Conservation (phyloP, 2,888 invertebrate species). For the Rhorus exstirpatorius region DNA sequence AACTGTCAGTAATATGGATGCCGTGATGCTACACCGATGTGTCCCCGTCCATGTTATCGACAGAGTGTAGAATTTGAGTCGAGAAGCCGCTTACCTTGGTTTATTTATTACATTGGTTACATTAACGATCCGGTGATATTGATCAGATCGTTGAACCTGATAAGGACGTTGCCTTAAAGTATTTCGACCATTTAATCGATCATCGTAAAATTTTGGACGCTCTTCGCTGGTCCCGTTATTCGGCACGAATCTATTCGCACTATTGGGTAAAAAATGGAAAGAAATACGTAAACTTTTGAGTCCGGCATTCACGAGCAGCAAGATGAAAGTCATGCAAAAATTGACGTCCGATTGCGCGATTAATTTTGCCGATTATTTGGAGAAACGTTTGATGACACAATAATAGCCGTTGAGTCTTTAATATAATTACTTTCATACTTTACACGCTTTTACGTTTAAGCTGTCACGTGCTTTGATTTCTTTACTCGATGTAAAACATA, state of each 20-base stretch:
- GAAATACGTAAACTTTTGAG: conserved; percentile 55
- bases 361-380: conserved; percentile 55
- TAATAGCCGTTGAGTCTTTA: conserved; percentile 42
- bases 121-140: conserved; percentile 77
- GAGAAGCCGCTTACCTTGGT: conserved; percentile 75
- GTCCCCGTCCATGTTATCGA: conserved; percentile 42
- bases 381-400: conserved; percentile 56
- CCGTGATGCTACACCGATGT: conserved; percentile 50
- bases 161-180: conserved; percentile 76
- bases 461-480: no score
- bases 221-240: conserved; percentile 60
- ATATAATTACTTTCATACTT: no score
- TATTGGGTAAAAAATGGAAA: conserved; percentile 62
- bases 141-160: conserved; percentile 80
- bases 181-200: conserved; percentile 68
- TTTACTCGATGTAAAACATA: no score
- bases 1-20: conserved; percentile 67
- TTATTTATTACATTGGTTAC: no score
- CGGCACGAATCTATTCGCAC: conserved; percentile 60
- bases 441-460: no score
- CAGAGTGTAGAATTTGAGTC: conserved; percentile 64
- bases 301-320: conserved; percentile 70
- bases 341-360: conserved; percentile 64
- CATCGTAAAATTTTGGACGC: conserved; percentile 56
- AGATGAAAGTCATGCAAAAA: conserved; percentile 69